phyloP scores from a whole-genome alignment of 2,888 invertebrate genomes.

The Cinara cedri region DNA sequence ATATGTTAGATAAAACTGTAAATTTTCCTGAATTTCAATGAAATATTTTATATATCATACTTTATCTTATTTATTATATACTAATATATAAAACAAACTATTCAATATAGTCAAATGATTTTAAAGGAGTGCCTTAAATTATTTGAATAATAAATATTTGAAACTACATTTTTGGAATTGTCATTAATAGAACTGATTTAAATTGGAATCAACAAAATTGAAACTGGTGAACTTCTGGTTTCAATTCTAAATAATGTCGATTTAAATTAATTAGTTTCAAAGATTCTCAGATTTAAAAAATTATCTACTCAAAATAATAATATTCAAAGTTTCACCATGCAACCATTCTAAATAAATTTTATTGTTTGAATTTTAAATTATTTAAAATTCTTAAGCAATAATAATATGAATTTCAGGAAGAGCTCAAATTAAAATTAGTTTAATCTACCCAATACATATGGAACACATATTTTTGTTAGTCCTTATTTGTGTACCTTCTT shows the following conservation, averaged over 20 bases:
- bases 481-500: slow-evolving; percentile 50
- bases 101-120: not conserved
- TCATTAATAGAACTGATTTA: too few species aligned
- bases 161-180: too few species aligned
- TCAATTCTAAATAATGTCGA: too few species aligned
- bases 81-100: not conserved
- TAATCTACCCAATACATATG: slow-evolving; percentile 30
- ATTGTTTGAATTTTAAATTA: not conserved
- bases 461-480: slow-evolving; percentile 43
- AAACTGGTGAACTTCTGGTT: too few species aligned
- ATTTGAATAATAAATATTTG: too few species aligned
- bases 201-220: too few species aligned
- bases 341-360: not conserved
- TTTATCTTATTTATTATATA: not conserved
- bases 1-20: slow-evolving; percentile 11
- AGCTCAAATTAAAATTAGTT: slow-evolving; percentile 17
- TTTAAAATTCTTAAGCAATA: not conserved
- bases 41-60: not conserved
- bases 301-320: too few species aligned
- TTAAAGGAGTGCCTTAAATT: too few species aligned
- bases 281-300: too few species aligned
- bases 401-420: slow-evolving; percentile 39
- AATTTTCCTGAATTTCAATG: slow-evolving; percentile 44
- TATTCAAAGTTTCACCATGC: too few species aligned
- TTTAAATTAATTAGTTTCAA: too few species aligned